phyloP scores from a whole-genome alignment of 1,140 invertebrate species.

The Portunus trituberculatus region DNA sequence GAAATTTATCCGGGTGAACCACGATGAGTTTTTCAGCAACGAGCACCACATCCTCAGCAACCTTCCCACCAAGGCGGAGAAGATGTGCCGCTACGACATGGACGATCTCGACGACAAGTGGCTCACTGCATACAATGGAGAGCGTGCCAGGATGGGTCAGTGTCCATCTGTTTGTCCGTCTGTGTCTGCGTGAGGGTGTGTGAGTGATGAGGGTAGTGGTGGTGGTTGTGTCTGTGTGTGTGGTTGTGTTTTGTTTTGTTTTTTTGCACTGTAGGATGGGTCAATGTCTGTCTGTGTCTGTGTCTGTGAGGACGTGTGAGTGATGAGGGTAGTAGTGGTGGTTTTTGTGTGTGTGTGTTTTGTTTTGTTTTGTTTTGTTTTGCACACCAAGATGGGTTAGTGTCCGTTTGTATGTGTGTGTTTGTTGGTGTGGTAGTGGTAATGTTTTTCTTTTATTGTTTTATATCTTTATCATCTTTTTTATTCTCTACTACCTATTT shows the following conservation, averaged over 20 bases:
- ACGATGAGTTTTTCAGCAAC: constrained; percentile 91
- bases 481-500: background rate
- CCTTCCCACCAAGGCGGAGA: constrained; percentile 92
- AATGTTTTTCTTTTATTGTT: background rate
- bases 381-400: too few species aligned
- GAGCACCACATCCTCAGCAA: constrained; percentile 93
- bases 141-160: constrained; percentile 86
- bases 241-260: too few species aligned
- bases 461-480: background rate
- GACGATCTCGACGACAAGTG: constrained; percentile 96
- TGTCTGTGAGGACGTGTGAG: too few species aligned
- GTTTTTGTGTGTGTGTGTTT: too few species aligned
- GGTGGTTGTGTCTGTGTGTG: too few species aligned
- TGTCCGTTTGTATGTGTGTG: too few species aligned
- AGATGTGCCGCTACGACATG: constrained; percentile 96
- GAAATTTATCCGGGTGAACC: constrained; percentile 93
- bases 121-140: constrained; percentile 92
- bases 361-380: too few species aligned
- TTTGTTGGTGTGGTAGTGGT: too few species aligned
- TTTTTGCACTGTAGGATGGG: too few species aligned
- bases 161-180: background rate
- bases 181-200: background rate
- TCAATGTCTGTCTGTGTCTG: too few species aligned
- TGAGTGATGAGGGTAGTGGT: too few species aligned
- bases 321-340: too few species aligned